phyloP scores from a whole-genome alignment of 2,888 invertebrate genomes.

The Morpho deidamia region DNA sequence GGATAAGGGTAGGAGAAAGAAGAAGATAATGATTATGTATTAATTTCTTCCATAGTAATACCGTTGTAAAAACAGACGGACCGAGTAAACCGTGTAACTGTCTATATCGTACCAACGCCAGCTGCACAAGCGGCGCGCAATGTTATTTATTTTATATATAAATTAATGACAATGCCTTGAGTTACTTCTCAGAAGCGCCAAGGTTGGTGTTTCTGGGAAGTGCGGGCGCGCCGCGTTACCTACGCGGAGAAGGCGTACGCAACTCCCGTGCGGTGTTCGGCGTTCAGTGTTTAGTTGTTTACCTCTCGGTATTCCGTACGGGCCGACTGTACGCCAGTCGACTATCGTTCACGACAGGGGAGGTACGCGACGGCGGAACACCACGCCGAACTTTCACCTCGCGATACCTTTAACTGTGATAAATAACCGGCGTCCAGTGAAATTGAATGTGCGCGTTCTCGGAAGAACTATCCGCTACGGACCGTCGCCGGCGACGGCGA shows the following conservation, averaged over 20 bases:
- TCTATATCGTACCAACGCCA: constrained; percentile 22
- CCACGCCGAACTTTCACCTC: constrained; percentile 69
- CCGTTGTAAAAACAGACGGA: no score
- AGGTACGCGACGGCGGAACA: constrained; percentile 41
- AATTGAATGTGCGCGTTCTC: constrained; percentile 71
- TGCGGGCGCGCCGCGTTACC: constrained; percentile 46
- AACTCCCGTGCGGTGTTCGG: constrained; percentile 34
- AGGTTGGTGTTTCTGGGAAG: constrained; percentile 71
- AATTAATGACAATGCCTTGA: constrained; percentile 74
- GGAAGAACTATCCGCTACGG: constrained; percentile 60
- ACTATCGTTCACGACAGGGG: constrained; percentile 49
- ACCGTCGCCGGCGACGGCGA: constrained; percentile 50
- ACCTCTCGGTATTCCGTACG: no score
- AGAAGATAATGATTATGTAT: no score
- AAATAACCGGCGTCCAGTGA: constrained; percentile 61
- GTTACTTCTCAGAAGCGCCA: constrained; percentile 70
- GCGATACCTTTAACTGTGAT: constrained; percentile 63
- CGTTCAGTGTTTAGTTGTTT: constrained; percentile 21
- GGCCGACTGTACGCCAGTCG: constrained; percentile 42
- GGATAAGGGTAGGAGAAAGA: no score
- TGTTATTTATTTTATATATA: constrained; percentile 54
- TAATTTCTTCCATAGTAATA: no score
- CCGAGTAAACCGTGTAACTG: not conserved
- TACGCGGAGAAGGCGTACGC: constrained; percentile 29
- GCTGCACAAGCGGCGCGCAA: constrained; percentile 44